A percentile compares a stretch with the other conserved stretches of the same genome.
phyloP scores from a whole-genome alignment of 1,140 invertebrate genomes.

The Drosophila erecta region DNA sequence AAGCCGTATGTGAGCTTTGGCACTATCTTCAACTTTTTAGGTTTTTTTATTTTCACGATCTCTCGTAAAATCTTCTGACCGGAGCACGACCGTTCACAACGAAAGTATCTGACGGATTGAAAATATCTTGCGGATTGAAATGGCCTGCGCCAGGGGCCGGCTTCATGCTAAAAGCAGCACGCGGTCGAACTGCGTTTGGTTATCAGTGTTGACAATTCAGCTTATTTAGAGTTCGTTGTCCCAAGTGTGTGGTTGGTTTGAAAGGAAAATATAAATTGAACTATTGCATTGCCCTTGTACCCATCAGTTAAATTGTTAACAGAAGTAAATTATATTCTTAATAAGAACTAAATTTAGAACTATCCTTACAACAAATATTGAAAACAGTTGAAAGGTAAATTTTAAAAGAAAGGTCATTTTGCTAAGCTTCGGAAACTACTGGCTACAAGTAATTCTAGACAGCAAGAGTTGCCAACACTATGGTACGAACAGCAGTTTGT shows the following conservation, averaged over 20 bases:
- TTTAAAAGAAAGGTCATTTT: too few species aligned
- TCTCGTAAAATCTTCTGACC: constrained; percentile 36
- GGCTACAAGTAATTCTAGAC: background rate
- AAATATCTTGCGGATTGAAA: constrained; percentile 23
- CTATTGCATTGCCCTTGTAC: too few species aligned
- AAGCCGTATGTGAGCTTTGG: constrained; percentile 6
- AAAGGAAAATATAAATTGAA: too few species aligned
- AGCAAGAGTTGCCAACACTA: background rate
- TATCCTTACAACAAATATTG: too few species aligned
- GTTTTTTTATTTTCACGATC: constrained; percentile 22
- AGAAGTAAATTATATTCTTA: too few species aligned
- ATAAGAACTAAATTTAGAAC: too few species aligned
- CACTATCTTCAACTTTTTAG: constrained; percentile 18
- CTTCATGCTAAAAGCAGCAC: constrained; percentile 74
- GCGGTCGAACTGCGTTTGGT: constrained; percentile 64
- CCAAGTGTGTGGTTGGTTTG: background rate
- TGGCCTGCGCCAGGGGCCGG: constrained; percentile 27
- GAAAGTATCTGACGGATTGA: constrained; percentile 57
- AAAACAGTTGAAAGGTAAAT: too few species aligned
- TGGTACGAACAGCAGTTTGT: background rate
- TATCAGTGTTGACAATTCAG: constrained; percentile 2
- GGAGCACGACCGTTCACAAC: constrained; percentile 52
- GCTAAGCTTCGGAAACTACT: too few species aligned
- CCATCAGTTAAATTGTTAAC: too few species aligned
- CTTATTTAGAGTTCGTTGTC: background rate